A percentile compares a stretch with the other conserved stretches of the same genome.
Evolutionary conservation across 2,113 vertebrate genomes (phyloP).

Genomic region (Paraplagusia blochii): DNA sequence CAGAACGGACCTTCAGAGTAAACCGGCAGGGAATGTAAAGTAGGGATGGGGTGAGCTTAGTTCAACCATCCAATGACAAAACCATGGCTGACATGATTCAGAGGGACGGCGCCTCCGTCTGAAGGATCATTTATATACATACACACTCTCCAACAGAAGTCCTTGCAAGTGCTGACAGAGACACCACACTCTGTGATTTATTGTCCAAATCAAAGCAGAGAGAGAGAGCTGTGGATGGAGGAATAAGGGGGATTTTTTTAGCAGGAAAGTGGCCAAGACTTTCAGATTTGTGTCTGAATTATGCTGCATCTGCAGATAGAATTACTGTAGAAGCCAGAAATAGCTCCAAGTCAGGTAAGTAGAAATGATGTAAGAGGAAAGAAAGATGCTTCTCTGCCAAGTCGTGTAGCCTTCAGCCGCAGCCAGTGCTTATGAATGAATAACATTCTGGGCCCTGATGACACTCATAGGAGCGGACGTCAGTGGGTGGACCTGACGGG

Average conservation of each 20-base stretch:
- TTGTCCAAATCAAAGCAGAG: conserved; percentile 23
- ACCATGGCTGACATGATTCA: conserved; percentile 27
- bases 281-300: conserved; percentile 39
- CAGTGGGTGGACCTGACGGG: conserved; percentile 35
- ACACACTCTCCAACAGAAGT: conserved; percentile 25
- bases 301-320: conserved; percentile 55
- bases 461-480: conserved; percentile 46
- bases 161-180: conserved; percentile 31
- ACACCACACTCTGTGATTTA: conserved; percentile 25
- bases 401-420: conserved; percentile 60
- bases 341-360: conserved; percentile 69
- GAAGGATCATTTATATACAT: conserved; percentile 21
- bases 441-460: conserved; percentile 42
- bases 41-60: conserved; percentile 22
- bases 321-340: conserved; percentile 61
- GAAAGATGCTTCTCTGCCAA: conserved; percentile 57
- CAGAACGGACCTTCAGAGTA: conserved; percentile 36
- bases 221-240: conserved; percentile 20
- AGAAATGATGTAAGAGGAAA: conserved; percentile 69
- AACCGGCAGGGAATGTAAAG: conserved; percentile 53
- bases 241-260: conserved; percentile 28
- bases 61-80: conserved; percentile 39
- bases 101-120: conserved; percentile 11
- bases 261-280: conserved; percentile 29
- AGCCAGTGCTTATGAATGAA: conserved; percentile 71